A percentile compares a stretch with the other conserved stretches of the same genome.
Evolutionary conservation across 2,888 invertebrate genomes (phyloP).

Genomic region (Dryobotodes eremita): DNA sequence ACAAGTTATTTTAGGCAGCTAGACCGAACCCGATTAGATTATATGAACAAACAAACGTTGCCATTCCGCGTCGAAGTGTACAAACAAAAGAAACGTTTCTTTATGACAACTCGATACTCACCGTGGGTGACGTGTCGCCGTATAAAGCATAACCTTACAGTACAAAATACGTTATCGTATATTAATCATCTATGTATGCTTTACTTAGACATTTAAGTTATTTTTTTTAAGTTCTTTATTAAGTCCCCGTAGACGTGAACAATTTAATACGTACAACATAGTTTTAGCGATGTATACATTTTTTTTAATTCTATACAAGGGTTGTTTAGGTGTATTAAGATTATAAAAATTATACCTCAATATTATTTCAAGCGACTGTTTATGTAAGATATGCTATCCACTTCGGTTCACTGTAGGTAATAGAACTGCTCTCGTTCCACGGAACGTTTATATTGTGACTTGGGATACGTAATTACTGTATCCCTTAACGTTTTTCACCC

Average conservation of each 20-base stretch:
- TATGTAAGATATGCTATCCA: constrained; percentile 76
- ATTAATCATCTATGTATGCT: constrained; percentile 88
- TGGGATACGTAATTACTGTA: not conserved
- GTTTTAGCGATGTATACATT: constrained; percentile 76
- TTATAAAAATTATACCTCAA: constrained; percentile 84
- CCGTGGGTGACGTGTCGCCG: constrained; percentile 47
- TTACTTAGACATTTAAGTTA: constrained; percentile 83
- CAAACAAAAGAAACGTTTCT: constrained; percentile 57
- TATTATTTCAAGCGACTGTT: constrained; percentile 78
- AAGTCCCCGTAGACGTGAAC: constrained; percentile 73
- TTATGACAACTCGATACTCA: constrained; percentile 32
- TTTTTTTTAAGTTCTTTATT: constrained; percentile 75
- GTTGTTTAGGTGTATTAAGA: constrained; percentile 80
- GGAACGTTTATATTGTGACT: not conserved
- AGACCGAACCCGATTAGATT: constrained; percentile 67
- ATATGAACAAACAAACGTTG: constrained; percentile 69
- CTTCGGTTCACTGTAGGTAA: constrained; percentile 69
- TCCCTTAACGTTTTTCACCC: not conserved
- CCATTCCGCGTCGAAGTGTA: constrained; percentile 75
- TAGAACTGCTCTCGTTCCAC: constrained; percentile 44
- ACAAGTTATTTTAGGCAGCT: constrained; percentile 76
- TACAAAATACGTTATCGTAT: constrained; percentile 89
- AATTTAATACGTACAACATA: constrained; percentile 82
- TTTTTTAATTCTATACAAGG: constrained; percentile 76
- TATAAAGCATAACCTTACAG: constrained; percentile 85